These are phyloP conservation scores for Akabosia matsudoensis DNA, from an alignment of 1,140 invertebrate genomes.

Conservation along the genomic window DNA sequence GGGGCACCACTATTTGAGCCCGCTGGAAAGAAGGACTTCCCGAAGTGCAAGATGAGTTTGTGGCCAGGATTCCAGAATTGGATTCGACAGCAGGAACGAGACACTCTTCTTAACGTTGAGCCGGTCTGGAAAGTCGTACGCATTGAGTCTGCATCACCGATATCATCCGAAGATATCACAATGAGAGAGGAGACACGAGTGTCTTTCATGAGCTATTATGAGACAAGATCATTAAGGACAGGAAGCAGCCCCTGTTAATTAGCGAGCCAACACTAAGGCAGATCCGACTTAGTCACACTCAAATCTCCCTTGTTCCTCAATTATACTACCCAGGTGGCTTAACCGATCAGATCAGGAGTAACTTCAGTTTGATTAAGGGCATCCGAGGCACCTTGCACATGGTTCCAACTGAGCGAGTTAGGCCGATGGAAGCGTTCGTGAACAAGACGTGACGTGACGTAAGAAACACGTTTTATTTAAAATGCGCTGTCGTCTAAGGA, in stretches of 20 bases:
- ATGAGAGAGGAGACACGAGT: too few relatives aligned
- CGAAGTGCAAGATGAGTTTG: neutral
- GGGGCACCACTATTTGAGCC: neutral
- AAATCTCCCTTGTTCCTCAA: constrained; percentile 52
- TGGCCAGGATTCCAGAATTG: neutral
- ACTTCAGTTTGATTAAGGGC: constrained; percentile 50
- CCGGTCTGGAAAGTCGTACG: neutral
- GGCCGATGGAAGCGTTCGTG: neutral
- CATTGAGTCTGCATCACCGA: neutral
- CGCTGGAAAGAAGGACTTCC: neutral
- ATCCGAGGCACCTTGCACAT: constrained; percentile 52
- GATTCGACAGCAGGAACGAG: neutral
- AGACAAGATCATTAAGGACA: too few relatives aligned
- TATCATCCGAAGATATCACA: too few relatives aligned
- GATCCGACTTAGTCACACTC: too few relatives aligned
- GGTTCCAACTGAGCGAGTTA: constrained; percentile 47
- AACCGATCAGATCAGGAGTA: constrained; percentile 46
- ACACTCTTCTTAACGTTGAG: neutral
- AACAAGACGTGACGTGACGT: neutral
- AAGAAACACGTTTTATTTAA: neutral
- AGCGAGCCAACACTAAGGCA: too few relatives aligned
- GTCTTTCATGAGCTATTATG: too few relatives aligned
- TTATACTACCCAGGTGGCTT: constrained; percentile 52
- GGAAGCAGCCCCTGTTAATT: too few relatives aligned
- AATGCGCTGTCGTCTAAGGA: neutral